Base-by-base conservation (phyloP, 2,888 invertebrate species). In the Eristalis intricaria region DNA sequence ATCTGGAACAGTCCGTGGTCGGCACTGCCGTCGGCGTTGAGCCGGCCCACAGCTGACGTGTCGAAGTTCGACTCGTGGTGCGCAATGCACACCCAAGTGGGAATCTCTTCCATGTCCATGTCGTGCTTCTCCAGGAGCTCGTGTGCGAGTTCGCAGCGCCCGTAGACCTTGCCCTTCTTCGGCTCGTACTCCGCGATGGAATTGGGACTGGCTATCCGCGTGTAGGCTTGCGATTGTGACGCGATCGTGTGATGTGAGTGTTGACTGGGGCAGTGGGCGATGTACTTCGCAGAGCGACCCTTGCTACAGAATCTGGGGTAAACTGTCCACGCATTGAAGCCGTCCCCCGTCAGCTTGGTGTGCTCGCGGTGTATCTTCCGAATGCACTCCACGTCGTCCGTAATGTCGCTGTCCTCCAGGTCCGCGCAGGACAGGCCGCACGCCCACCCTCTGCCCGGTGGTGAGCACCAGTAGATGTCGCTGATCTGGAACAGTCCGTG, bases 1-100 rank as follows among this genome's bases (percentile, higher is more conserved):
- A 96, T 96, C 93, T 96, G 96, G 90, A 96, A 95, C 60, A 96
- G 91, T 11, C 96, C 96, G 91, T 96, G 96, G 92, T 96, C 96
- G 2, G 94, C 94, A 89, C 95, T 95, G 43, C 91, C 92, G 74
- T 92, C 92, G 23, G 89, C 78, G 61, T 92, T 92, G 8, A 91
- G 87, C 1, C 91, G 90, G 15, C 95, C 95, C 68, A 94, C 92
- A 1, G 96, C 95, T 10, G 95, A 93, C 7, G 96, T 96, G 90
- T 96, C 95, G 91, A 94, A 95, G 22, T 94, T 94, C 0, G 96
- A 96, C 91, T 96, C 96, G 93, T 96, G 95, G 90, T 94, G 94
- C 15, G 96, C 96, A 90, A 96, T 95, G 93, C 96, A 96, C 64
- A 96, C 95, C 96, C 96, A 95, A 19, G 94, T 95, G 60, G 95